Evolutionary conservation across 2,113 vertebrate species (phyloP).

Genomic region (Silurus glanis): DNA sequence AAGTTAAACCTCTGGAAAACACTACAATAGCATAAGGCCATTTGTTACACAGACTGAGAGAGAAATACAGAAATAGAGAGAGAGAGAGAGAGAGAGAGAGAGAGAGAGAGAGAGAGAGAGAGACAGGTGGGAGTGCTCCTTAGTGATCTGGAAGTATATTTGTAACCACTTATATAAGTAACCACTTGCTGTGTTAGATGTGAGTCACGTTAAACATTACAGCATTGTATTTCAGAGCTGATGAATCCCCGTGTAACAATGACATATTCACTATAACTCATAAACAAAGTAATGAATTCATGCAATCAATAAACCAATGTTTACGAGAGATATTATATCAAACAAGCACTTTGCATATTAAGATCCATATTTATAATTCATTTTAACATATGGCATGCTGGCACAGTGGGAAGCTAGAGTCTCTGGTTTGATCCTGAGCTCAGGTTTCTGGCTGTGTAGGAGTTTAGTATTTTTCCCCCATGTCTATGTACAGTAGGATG

Average conservation of each 20-base stretch:
- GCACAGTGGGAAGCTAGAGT: not conserved
- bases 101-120: constrained; percentile 13
- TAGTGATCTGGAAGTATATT: constrained; percentile 7
- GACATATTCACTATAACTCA: constrained; percentile 9
- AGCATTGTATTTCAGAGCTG: constrained; percentile 4
- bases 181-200: constrained; percentile 7
- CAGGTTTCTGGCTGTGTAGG: constrained; percentile 3
- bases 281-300: constrained; percentile 24
- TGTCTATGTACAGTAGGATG: not conserved
- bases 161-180: not conserved
- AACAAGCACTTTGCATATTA: constrained; percentile 22
- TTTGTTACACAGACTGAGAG: constrained; percentile 21
- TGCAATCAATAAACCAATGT: constrained; percentile 14
- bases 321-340: constrained; percentile 9
- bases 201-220: constrained; percentile 21
- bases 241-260: constrained; percentile 1
- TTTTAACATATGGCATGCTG: not conserved
- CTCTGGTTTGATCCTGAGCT: not conserved
- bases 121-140: not conserved
- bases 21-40: constrained; percentile 42
- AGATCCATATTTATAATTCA: constrained; percentile 1
- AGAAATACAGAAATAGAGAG: constrained; percentile 12
- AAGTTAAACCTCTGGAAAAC: constrained; percentile 67
- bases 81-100: constrained; percentile 23
- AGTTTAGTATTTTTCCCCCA: not conserved